A percentile compares a stretch with the other conserved stretches of the same genome.
These are phyloP conservation scores for Sebastes oblongus DNA, from an alignment of 2,797 vertebrate genomes.

Conservation along the genomic window DNA sequence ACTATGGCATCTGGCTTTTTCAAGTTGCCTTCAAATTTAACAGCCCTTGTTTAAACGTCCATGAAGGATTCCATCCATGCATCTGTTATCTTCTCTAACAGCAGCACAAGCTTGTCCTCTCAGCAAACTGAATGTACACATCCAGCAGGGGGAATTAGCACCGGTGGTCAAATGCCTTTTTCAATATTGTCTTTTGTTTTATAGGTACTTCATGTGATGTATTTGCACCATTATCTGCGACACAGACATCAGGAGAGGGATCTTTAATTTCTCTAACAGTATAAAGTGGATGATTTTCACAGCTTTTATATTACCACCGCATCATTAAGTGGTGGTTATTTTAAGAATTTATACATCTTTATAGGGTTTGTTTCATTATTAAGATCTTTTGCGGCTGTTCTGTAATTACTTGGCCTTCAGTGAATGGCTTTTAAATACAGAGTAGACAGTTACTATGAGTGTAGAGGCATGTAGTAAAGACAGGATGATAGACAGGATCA, in stretches of 20 bases:
- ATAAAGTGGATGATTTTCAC: neutral
- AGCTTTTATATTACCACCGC: neutral
- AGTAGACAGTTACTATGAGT: neutral
- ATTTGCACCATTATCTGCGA: conserved; percentile 30
- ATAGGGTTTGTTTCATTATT: neutral
- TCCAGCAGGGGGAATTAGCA: conserved; percentile 25
- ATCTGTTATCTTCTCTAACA: conserved; percentile 17
- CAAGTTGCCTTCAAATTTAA: conserved; percentile 6
- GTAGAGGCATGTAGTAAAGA: neutral
- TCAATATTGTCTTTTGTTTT: conserved; percentile 53
- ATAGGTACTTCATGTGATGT: conserved; percentile 45
- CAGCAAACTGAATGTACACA: conserved; percentile 9
- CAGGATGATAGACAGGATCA: neutral
- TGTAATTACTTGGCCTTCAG: neutral
- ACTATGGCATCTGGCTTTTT: neutral
- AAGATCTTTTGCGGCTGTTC: neutral
- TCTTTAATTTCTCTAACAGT: conserved; percentile 8
- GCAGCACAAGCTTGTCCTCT: neutral
- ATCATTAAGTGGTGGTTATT: conserved; percentile 2
- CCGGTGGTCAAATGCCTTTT: conserved; percentile 30
- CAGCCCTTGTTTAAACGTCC: conserved; percentile 2
- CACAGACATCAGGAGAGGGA: conserved; percentile 38
- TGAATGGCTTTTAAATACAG: neutral
- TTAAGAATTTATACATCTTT: neutral
- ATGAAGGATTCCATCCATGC: neutral